These are phyloP conservation scores for Cariama cristata DNA, from an alignment of 2,113 vertebrate species.

Conservation along the genomic window DNA sequence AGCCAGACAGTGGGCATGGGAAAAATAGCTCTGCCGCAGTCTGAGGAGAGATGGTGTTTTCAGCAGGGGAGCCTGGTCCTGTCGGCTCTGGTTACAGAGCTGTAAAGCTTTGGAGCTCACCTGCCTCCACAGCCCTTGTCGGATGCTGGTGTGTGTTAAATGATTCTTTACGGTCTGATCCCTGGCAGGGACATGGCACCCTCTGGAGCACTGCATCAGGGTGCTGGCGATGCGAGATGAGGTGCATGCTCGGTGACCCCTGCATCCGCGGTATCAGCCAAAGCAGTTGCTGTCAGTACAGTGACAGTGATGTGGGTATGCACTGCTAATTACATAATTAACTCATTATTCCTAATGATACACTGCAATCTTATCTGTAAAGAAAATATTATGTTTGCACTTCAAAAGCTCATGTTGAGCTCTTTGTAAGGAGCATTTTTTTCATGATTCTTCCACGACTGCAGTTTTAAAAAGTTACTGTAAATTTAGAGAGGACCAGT, in stretches of 20 bases:
- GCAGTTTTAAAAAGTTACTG: background rate
- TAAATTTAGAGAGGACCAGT: background rate
- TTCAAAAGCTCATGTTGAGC: constrained; percentile 13
- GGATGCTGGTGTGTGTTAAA: background rate
- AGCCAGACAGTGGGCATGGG: background rate
- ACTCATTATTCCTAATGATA: constrained; percentile 21
- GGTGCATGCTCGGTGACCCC: background rate
- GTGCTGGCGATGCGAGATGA: background rate
- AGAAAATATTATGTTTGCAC: constrained; percentile 45
- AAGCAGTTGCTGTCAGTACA: background rate
- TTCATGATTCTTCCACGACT: background rate
- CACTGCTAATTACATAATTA: background rate
- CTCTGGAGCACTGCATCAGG: background rate
- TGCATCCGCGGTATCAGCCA: background rate
- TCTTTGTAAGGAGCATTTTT: background rate
- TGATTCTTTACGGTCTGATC: rapidly evolving
- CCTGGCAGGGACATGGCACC: background rate
- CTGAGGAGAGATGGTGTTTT: background rate
- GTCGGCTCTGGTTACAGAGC: background rate
- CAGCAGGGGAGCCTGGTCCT: background rate
- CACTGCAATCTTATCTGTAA: background rate
- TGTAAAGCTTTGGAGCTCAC: background rate
- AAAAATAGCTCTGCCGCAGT: background rate
- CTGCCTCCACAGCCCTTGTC: background rate
- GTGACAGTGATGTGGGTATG: background rate